Conservation (phyloP, 1,140 invertebrate species). For the Diorhabda sublineata region DNA sequence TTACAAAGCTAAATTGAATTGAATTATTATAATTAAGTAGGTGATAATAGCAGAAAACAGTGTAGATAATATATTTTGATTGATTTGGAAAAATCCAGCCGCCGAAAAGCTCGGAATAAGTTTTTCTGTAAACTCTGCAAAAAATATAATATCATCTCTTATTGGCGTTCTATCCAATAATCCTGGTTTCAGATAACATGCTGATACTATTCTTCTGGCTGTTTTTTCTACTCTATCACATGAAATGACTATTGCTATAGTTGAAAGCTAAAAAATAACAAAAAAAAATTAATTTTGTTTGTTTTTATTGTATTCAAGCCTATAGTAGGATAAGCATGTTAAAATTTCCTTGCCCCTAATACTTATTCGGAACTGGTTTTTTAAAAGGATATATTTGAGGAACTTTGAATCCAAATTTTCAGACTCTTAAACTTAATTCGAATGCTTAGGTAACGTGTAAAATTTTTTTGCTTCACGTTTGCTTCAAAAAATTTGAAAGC, state of each 20-base stretch:
- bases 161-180: slow-evolving; percentile 17
- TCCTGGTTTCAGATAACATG: slow-evolving; percentile 9
- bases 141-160: slow-evolving; percentile 16
- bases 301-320: background rate
- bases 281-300: background rate
- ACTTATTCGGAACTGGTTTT: background rate
- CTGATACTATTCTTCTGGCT: slow-evolving; percentile 10
- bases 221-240: slow-evolving; percentile 19
- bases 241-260: slow-evolving; percentile 12
- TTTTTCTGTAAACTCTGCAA: slow-evolving; percentile 20
- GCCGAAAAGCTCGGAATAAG: slow-evolving; percentile 22
- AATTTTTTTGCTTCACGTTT: too few relatives aligned
- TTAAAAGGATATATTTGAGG: background rate
- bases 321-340: background rate
- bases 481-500: too few relatives aligned
- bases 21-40: slow-evolving; percentile 24
- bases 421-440: too few relatives aligned
- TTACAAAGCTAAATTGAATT: slow-evolving; percentile 18
- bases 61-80: slow-evolving; percentile 20
- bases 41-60: slow-evolving; percentile 17
- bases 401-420: background rate
- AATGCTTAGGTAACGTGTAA: too few relatives aligned
- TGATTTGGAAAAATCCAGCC: slow-evolving; percentile 23
- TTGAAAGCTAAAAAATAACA: slow-evolving; percentile 19
- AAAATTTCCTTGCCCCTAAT: background rate